Evolutionary conservation across 2,113 vertebrate genomes (phyloP).

Genomic region (Chelonoidis abingdonii): DNA sequence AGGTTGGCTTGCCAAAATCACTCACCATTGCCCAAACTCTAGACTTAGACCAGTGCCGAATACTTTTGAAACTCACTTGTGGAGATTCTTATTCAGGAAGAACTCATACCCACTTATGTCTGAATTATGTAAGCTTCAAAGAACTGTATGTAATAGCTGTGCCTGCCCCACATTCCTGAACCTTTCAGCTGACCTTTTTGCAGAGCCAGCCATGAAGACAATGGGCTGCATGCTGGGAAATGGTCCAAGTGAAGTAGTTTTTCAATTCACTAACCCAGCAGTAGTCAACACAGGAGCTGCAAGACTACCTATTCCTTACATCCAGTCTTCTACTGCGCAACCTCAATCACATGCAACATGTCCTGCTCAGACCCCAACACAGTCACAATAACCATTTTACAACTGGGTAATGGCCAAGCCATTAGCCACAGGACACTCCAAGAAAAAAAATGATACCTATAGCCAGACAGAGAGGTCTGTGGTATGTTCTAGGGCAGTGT

Average conservation of each 20-base stretch:
- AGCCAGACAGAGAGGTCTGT: neutral
- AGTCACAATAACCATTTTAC: neutral
- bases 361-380: neutral
- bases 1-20: slow-evolving; percentile 2
- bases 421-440: neutral
- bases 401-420: neutral
- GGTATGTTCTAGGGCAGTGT: neutral
- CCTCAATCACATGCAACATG: fast-evolving
- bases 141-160: neutral
- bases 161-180: neutral
- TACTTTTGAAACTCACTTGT: neutral
- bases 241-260: fast-evolving
- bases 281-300: neutral
- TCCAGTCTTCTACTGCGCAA: neutral
- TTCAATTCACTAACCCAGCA: neutral
- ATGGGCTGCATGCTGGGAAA: neutral
- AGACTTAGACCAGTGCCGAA: neutral
- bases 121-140: neutral
- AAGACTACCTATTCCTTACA: neutral
- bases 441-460: neutral
- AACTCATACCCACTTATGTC: neutral
- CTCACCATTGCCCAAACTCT: neutral
- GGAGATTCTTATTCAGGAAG: neutral
- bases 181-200: neutral
- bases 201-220: neutral